A percentile compares a stretch with the other conserved stretches of the same genome.
These are phyloP conservation scores for Aratinga solstitialis DNA, from an alignment of 2,797 vertebrate genomes.

Conservation along the genomic window DNA sequence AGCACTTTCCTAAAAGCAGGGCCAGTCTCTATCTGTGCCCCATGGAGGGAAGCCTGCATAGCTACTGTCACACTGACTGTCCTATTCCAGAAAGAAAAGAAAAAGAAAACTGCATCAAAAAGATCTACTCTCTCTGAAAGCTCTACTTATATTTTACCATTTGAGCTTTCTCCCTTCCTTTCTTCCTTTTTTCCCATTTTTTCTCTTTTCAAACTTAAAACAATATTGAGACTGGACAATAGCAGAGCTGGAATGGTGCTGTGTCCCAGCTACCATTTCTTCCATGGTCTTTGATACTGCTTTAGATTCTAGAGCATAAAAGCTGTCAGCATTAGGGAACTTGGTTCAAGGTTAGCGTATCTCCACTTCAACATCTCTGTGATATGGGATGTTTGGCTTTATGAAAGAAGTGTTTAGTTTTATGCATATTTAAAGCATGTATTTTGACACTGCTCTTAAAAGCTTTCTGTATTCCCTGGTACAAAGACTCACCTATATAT, in stretches of 20 bases:
- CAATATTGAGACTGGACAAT: background rate
- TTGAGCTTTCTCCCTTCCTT: background rate
- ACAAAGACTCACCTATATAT: background rate
- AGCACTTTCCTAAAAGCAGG: background rate
- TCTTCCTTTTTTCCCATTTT: background rate
- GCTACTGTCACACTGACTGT: background rate
- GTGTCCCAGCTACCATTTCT: background rate
- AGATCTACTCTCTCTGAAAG: conserved; percentile 36
- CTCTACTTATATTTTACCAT: conserved; percentile 13
- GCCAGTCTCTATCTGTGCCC: background rate
- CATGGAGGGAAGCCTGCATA: background rate
- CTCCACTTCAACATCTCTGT: background rate
- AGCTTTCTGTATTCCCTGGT: background rate
- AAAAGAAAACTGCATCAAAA: conserved; percentile 26
- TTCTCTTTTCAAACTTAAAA: background rate
- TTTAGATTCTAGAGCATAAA: background rate
- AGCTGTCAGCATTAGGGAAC: background rate
- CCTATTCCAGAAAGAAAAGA: background rate
- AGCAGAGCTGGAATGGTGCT: background rate
- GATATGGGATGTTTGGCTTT: background rate
- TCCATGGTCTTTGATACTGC: background rate
- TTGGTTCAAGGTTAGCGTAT: background rate
- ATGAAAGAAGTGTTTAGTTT: background rate
- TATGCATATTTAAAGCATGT: background rate
- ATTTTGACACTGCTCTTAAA: background rate